Percentiles rank a stretch among this genome's conserved stretches.
Conservation (phyloP, 64 coral and sea anemone genomes). For the Montipora capricornis region DNA sequence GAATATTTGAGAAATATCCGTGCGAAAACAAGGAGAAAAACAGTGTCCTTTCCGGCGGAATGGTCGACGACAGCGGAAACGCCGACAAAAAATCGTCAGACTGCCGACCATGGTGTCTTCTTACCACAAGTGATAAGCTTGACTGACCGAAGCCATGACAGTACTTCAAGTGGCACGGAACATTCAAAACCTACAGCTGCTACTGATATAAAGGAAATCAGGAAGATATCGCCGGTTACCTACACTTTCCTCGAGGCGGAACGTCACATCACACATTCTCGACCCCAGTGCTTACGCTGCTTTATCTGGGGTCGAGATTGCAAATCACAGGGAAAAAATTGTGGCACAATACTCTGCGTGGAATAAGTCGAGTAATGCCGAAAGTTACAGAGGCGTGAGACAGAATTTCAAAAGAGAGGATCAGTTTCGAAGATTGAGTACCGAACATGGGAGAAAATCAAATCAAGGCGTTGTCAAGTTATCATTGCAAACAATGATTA, state of each 20-base stretch:
- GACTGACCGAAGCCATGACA: background rate
- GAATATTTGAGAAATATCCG: background rate
- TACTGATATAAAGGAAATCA: background rate
- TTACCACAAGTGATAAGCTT: background rate
- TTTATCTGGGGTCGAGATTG: no score
- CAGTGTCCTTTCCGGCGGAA: background rate
- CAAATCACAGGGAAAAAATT: no score
- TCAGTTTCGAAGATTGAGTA: background rate
- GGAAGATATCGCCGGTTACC: background rate
- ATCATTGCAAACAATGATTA: no score
- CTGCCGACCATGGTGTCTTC: no score
- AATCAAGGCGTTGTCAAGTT: no score
- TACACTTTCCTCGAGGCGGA: background rate
- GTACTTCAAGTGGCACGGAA: background rate
- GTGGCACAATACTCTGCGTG: background rate
- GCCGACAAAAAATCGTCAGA: no score
- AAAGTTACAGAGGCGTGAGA: background rate
- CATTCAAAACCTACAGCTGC: background rate
- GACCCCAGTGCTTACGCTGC: no score
- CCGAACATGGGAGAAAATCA: background rate
- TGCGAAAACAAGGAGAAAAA: background rate
- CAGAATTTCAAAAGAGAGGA: background rate
- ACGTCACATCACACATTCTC: no score
- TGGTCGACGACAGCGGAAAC: background rate
- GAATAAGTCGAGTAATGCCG: background rate